Evolutionary conservation across 2,797 vertebrate species (phyloP), one percentile per base, ranked within the genome.

Genomic region (Crax fasciolata): DNA sequence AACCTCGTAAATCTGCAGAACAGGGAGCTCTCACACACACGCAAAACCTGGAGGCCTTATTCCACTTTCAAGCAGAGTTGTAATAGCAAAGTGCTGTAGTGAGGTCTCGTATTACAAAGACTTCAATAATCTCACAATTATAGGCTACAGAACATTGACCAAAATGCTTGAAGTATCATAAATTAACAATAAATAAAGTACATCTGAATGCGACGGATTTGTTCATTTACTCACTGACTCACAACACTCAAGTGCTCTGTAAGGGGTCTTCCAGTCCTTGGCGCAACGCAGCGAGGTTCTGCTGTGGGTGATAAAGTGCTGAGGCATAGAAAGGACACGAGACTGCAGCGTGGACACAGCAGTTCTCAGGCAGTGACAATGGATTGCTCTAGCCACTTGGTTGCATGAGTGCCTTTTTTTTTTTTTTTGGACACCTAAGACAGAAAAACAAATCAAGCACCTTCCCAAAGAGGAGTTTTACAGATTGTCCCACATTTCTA

Each of bases 281-380:
- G 89, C 93, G 94, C 89, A 89, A 79, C 17, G 25, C 87, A 84
- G 91, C 75, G 62, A 97, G 96, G 96, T 96, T 96, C 96, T 97
- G 92, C 96, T 96, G 94, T 94, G 95, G 10, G n/a, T 95, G 74
- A 90, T 98, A 98, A 98, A 98, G 98, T 98, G 98, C 98, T 97
- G 95, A 98, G 97, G 97, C 96, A 89, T 70, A 87, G 92, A 92
- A 91, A 97, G 84, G 93, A 93, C 73, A 9, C 78, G 76, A 66
- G 95, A 90, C 97, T 73, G 17, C 54, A 25, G 71, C 75, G 24
- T 80, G 78, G 87, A 91, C 71, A 46, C 21, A 39, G 82, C 58
- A 57, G 93, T 84, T 95, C 93, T 90, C 55, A 48, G 95, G 96
- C 95, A 66, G 94, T 88, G 94, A 90, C 89, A 88, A 91, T 93